Conservation (phyloP, 37 sponge, comb jelly and placozoan genomes). For the Halisarca cf. caerulea region DNA sequence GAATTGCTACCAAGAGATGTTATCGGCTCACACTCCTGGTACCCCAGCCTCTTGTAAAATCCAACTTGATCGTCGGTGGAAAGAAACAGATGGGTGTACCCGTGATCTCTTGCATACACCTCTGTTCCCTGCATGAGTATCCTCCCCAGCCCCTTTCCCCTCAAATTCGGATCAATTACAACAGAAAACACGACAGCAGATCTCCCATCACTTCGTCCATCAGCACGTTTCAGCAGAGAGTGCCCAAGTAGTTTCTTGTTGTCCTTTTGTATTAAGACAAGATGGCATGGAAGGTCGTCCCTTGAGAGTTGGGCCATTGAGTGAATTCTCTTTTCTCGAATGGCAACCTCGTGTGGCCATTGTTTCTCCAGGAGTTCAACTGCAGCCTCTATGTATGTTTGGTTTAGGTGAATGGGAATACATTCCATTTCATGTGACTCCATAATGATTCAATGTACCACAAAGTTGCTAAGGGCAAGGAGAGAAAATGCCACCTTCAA, state of each 20-base stretch:
- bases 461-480: no score
- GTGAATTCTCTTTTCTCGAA: background rate
- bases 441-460: no score
- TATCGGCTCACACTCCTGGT: slow-evolving; percentile 31
- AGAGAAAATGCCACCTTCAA: no score
- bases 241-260: background rate
- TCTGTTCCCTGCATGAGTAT: slow-evolving; percentile 5
- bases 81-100: slow-evolving; percentile 13
- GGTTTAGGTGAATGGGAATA: background rate
- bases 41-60: slow-evolving; percentile 10
- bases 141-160: slow-evolving; percentile 1
- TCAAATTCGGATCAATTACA: background rate
- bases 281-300: slow-evolving; percentile 9
- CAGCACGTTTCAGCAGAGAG: slow-evolving; percentile 11
- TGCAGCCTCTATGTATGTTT: background rate
- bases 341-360: slow-evolving; percentile 24
- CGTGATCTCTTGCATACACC: background rate
- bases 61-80: slow-evolving; percentile 16
- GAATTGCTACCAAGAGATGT: slow-evolving; percentile 20
- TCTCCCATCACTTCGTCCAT: slow-evolving; percentile 26
- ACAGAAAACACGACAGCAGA: slow-evolving; percentile 14
- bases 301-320: slow-evolving; percentile 2
- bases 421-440: background rate
- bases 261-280: background rate
- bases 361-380: slow-evolving; percentile 15